Base-by-base conservation (phyloP, 1,140 invertebrate species). In the Drosophila azteca region DNA sequence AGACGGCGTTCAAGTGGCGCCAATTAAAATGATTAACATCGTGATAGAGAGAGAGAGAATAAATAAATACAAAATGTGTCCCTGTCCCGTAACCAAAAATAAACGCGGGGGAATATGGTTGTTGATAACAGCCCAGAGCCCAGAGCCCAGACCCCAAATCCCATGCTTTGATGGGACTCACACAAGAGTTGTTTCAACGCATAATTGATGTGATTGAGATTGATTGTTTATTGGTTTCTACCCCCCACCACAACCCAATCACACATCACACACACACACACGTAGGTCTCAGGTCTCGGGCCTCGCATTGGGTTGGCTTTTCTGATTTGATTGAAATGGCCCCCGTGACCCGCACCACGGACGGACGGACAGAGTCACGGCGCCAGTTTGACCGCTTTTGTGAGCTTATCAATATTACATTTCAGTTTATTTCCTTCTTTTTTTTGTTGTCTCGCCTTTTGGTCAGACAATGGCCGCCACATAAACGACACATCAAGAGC, bases 161-260 rank as follows among this genome's bases (percentile, higher is more conserved):
- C 35, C 11, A 5, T 39, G 63, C 54, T 31, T 75, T 49, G 66
- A 84, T 78, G 35, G 35, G 31, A 62, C 17, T 66, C 65, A 71
- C 72, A 71, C 53, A 85, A 73, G 35, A 39, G 77, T 78, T 81
- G 81, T 77, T 69, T 81, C 69, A 44, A 29, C 82, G 78, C 83
- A 88, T 88, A 87, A 87, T 87, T 88, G 82, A 88, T 87, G 82
- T 87, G 82, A 87, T 87, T 88, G 83, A 79, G 83, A 76, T 87
- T 87, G 82, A 87, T 87, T 87, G 79, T 87, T 87, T 87, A 82
- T 87, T 85, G 87, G 78, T 76, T 71, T 52, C 60, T 46, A 65
- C 77, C 77, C 67, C 55, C 65, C 72, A 76, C 66, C 51, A 45
- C 45, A 49, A 26, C 22, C 41, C 6, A 54, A 29, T 31, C 26